Percentiles rank a stretch among this genome's conserved stretches.
phyloP scores from a whole-genome alignment of 2,888 invertebrate genomes.

The Branchipolynoe longqiensis region DNA sequence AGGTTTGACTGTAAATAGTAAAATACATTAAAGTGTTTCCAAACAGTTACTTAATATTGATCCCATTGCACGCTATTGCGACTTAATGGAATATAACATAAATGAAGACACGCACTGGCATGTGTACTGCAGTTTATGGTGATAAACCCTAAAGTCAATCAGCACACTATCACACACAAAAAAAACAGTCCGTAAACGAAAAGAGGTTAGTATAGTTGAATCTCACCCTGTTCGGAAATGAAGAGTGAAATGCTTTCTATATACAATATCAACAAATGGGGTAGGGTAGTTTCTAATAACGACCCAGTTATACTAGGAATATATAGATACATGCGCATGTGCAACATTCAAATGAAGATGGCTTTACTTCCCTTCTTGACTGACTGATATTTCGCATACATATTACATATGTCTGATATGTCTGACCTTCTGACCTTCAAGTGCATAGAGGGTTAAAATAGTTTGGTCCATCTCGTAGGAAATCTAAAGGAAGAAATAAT shows the following conservation, averaged over 20 bases:
- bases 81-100: constrained; percentile 10
- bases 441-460: constrained; percentile 23
- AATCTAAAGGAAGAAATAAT: not conserved
- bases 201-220: not conserved
- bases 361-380: not conserved
- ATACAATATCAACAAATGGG: constrained; percentile 10
- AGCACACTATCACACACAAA: constrained; percentile 42
- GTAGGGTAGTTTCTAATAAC: not conserved
- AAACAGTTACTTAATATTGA: not conserved
- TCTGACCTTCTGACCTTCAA: constrained; percentile 41
- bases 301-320: constrained; percentile 15
- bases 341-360: not conserved
- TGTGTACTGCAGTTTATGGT: constrained; percentile 15
- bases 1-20: not conserved
- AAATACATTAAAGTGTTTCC: not conserved
- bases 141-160: constrained; percentile 40
- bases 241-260: not conserved
- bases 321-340: constrained; percentile 16
- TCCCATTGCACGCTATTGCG: constrained; percentile 20
- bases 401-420: constrained; percentile 13
- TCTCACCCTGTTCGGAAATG: not conserved
- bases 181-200: not conserved
- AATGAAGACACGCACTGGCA: not conserved
- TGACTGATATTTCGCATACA: not conserved
- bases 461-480: constrained; percentile 5